Base-by-base conservation (phyloP, 2,888 invertebrate genomes). In the Eristalinus aeneus region DNA sequence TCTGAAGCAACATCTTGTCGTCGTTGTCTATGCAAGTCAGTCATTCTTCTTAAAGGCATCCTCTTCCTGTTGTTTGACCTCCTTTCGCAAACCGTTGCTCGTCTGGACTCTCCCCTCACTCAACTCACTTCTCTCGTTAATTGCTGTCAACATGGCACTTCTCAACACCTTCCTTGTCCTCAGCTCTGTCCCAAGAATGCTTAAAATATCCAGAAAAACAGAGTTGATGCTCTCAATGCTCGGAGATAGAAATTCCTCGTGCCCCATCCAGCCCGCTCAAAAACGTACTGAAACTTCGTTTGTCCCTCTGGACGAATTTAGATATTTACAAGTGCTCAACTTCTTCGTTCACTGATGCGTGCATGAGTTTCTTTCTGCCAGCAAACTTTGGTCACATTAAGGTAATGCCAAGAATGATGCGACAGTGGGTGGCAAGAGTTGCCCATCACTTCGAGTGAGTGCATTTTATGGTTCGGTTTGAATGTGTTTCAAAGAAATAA, bases 361-460 rank as follows among this genome's bases (percentile, higher is more conserved):
- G 65, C 46, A 46, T 46, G 8, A 46, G 46, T 16, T 54, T 74
- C 36, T 74, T 16, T 39, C 36, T 39, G 64, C 65, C 74, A 65
- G 65, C 74, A 36, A 65, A 56, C 56, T 74, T 65, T 32, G 53
- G 56, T 39, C 39, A 56, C 65, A 64, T 65, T 58, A 20, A 74
- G 74, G 27, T 34, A 34, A 23, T 65, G 58, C 23, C 32, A 46
- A 53, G 20, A 72, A 39, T 56, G 58, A 23, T n/a, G 10, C 6
- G 11, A 56, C 65, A 74, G 58, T 65, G 32, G 60, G 31, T 27
- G 27, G 39, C 11, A 36, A 72, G 36, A 69, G 69, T 39, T 46
- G 46, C 16, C 16, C 46, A 2, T 46, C 46, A 46, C 46, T 0
- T 46, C 8, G 46, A 3, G 8, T 6, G 34, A 34, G 10, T 4